Evolutionary conservation across 2,888 invertebrate genomes (phyloP).

Genomic region (Sylvicola cinctus): DNA sequence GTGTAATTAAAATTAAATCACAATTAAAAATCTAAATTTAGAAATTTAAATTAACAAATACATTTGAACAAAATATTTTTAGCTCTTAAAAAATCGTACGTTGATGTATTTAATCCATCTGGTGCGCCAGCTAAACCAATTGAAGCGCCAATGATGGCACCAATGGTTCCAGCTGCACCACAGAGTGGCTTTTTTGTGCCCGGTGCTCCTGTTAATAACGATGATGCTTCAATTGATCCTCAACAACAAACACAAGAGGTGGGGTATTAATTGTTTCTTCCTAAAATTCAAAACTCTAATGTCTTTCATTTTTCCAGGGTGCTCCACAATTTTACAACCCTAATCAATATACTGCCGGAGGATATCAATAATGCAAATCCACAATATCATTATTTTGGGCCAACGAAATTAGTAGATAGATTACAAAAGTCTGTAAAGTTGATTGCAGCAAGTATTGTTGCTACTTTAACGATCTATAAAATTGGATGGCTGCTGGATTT

Average conservation of each 20-base stretch:
- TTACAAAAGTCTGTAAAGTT: too few species aligned
- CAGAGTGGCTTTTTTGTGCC: constrained; percentile 23
- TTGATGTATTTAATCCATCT: constrained; percentile 70
- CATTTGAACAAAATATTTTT: too few species aligned
- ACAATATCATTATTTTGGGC: too few species aligned
- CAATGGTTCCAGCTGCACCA: constrained; percentile 20
- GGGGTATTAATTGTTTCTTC: constrained; percentile 1
- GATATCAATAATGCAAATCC: constrained; percentile 7
- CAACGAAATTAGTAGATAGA: too few species aligned
- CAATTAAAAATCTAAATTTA: too few species aligned
- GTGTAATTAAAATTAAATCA: too few species aligned
- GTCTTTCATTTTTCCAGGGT: constrained; percentile 7
- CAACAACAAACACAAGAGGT: constrained; percentile 11
- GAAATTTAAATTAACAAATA: too few species aligned
- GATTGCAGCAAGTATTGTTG: too few species aligned
- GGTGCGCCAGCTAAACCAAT: constrained; percentile 25
- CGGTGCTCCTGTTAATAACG: constrained; percentile 7
- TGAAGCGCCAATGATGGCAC: constrained; percentile 22
- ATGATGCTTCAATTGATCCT: constrained; percentile 9
- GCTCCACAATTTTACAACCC: constrained; percentile 13
- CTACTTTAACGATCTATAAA: too few species aligned
- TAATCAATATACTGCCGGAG: constrained; percentile 11
- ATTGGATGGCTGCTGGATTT: too few species aligned
- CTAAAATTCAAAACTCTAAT: neutral
- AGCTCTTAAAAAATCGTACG: constrained; percentile 72